Conservation (phyloP, 2,888 invertebrate species). For the Sialis lutaria region DNA sequence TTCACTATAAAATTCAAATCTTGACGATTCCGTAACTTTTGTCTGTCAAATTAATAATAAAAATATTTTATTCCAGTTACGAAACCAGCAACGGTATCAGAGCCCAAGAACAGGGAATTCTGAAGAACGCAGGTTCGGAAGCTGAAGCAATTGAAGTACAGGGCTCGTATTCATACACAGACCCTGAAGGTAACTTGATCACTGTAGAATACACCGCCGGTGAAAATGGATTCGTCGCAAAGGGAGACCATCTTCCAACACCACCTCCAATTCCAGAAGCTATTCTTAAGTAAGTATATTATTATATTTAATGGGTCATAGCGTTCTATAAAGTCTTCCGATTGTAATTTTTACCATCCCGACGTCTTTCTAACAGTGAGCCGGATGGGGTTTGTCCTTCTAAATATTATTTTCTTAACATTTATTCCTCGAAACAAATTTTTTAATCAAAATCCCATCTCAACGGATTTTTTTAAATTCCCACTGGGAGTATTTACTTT, state of each 20-base stretch:
- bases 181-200: conserved; percentile 43
- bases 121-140: conserved; percentile 46
- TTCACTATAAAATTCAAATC: too few relatives aligned
- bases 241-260: conserved; percentile 24
- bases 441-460: too few relatives aligned
- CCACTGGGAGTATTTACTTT: too few relatives aligned
- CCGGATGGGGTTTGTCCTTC: too few relatives aligned
- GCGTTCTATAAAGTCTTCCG: conserved; percentile 5
- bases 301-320: not conserved
- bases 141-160: conserved; percentile 42
- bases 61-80: conserved; percentile 29
- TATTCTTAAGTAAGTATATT: conserved; percentile 22
- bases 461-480: too few relatives aligned
- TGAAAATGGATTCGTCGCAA: conserved; percentile 30
- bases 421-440: too few relatives aligned
- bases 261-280: conserved; percentile 22
- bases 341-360: conserved; percentile 13
- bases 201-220: conserved; percentile 43
- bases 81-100: conserved; percentile 61
- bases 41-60: too few relatives aligned
- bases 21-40: too few relatives aligned
- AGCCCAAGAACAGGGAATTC: conserved; percentile 53
- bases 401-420: too few relatives aligned
- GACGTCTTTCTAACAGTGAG: conserved; percentile 13
- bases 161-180: conserved; percentile 42